A percentile compares a stretch with the other conserved stretches of the same genome.
Evolutionary conservation across 2,113 vertebrate genomes (phyloP).

Genomic region (Pseudolaguvia tuberculata): DNA sequence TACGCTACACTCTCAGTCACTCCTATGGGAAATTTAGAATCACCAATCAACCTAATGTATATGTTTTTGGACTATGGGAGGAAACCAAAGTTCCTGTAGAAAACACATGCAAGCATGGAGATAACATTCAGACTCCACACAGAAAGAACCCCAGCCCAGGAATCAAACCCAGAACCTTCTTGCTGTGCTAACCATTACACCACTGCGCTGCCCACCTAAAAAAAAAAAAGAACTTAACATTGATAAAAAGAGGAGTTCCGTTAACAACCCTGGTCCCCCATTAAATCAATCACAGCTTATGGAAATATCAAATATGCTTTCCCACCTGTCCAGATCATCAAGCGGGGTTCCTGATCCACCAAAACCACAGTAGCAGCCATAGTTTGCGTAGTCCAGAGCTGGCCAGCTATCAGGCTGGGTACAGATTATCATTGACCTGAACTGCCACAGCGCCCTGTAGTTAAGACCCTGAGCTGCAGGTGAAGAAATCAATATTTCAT

Average conservation of each 20-base stretch:
- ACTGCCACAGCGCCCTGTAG: conserved; percentile 62
- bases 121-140: too few relatives aligned
- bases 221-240: neutral
- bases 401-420: conserved; percentile 68
- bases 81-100: too few relatives aligned
- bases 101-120: too few relatives aligned
- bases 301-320: neutral
- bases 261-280: neutral
- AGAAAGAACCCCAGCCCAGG: too few relatives aligned
- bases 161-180: too few relatives aligned
- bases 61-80: too few relatives aligned
- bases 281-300: neutral
- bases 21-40: too few relatives aligned
- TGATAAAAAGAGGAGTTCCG: neutral
- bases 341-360: conserved; percentile 79
- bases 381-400: conserved; percentile 63
- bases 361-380: conserved; percentile 83
- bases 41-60: too few relatives aligned
- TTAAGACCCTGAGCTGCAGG: conserved; percentile 50
- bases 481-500: too few relatives aligned
- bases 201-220: too few relatives aligned
- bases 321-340: conserved; percentile 80
- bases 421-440: conserved; percentile 76
- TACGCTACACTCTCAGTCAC: too few relatives aligned
- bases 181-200: too few relatives aligned